Conservation (phyloP, 2,113 vertebrate species). For the Shinisaurus crocodilurus region DNA sequence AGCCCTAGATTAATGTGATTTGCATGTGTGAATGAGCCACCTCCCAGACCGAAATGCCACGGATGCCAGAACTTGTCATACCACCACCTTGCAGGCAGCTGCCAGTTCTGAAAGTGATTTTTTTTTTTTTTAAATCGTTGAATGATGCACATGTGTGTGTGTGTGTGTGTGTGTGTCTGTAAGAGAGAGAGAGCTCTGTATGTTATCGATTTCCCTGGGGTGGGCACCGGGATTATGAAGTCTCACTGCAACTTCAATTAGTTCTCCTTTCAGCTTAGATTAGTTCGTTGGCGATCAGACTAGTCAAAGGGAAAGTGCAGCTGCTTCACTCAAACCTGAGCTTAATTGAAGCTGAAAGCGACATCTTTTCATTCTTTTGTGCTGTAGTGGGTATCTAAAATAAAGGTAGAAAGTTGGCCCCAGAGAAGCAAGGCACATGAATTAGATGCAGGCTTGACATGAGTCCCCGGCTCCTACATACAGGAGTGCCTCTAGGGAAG, state of each 20-base stretch:
- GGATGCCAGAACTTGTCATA: neutral
- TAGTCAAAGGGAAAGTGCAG: neutral
- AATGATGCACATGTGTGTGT: neutral
- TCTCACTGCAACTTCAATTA: conserved; percentile 21
- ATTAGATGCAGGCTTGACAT: neutral
- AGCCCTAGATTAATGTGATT: neutral
- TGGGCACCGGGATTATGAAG: neutral
- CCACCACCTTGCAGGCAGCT: neutral
- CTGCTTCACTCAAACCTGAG: neutral
- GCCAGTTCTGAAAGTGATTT: neutral
- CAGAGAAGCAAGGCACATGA: neutral
- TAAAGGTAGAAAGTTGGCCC: neutral
- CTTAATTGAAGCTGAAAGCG: neutral
- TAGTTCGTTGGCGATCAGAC: neutral
- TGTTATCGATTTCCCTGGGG: neutral
- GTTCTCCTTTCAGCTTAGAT: conserved; percentile 27
- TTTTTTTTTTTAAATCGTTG: too few relatives aligned
- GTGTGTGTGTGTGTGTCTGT: neutral
- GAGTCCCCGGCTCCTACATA: neutral
- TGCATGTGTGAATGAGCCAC: neutral
- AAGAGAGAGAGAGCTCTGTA: neutral
- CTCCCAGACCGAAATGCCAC: neutral
- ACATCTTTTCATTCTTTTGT: neutral
- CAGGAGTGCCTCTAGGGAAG: neutral
- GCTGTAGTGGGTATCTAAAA: neutral